Evolutionary conservation across 30 jellyfish, hydroid and myxozoan species (phyloP), one percentile per base, ranked within the genome.

Genomic region (Euphysa ruthae): DNA sequence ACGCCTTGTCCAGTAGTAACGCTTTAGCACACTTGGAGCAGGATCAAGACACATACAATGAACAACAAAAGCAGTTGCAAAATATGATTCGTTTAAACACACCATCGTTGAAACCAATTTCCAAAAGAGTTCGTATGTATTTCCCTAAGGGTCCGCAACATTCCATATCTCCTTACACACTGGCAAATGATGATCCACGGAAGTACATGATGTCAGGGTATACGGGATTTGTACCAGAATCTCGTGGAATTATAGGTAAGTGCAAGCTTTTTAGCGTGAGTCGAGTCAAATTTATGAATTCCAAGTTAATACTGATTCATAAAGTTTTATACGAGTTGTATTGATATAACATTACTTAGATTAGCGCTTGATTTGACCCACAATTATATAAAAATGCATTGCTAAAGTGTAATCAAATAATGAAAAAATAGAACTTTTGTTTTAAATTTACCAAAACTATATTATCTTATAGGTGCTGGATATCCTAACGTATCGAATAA

Each of bases 161-260:
- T 43, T 88, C 93, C n/a, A 74, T 75, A 1, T 73, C 93, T 18
- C 94, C 94, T 14, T 80, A 65, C 63, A 68, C 92, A 1, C 28
- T 65, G 58, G 29, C 76, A 19, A 73, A 75, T 31, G 94, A 74
- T 52, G 83, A 80, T 43, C 93, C 93, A 4, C 77, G 79, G 23
- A 80, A 80, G 38, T 75, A 68, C 35, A 82, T 80, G 75, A 70
- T 88, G 61, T 73, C 94, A 15, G 97, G 97, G 12, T 88, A 79
- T 63, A 66, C 94, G 0, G 97, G 97, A 4, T 88, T 88, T 35
- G 93, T 88, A 4, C 97, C 97, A 5, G 23, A 81, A 38, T 82
- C 94, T 4, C 61, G 89, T 46, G 85, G 70, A 49, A 82, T 35
- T 64, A 88, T 88, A 55, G 97, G 97, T 88, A 61, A 50, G 86